Evolutionary conservation across 2,113 vertebrate species (phyloP).

Genomic region (Sturnus vulgaris): DNA sequence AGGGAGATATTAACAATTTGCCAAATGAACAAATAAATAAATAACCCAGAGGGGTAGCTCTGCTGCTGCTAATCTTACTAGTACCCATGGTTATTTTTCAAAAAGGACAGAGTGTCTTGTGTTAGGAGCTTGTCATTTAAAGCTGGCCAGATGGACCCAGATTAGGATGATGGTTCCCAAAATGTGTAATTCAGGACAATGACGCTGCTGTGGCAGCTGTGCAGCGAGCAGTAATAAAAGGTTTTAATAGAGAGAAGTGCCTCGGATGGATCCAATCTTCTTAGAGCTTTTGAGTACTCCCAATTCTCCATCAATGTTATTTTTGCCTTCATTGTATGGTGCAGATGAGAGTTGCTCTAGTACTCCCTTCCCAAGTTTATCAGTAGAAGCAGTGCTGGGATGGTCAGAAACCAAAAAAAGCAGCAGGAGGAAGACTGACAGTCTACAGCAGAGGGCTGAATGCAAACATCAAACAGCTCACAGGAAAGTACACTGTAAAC

Average conservation of each 20-base stretch:
- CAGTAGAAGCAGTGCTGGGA: background rate
- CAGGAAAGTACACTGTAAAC: background rate
- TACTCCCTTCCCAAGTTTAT: background rate
- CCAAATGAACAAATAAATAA: background rate
- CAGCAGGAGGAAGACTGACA: background rate
- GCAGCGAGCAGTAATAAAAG: background rate
- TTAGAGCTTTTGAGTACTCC: background rate
- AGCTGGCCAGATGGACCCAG: background rate
- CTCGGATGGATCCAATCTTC: background rate
- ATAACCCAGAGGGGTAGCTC: background rate
- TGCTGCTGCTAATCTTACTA: background rate
- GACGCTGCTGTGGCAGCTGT: background rate
- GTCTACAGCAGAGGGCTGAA: background rate
- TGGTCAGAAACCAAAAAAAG: background rate
- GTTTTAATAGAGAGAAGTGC: background rate
- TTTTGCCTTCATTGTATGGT: background rate
- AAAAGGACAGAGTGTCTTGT: background rate
- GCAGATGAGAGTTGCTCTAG: no score
- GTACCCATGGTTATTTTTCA: background rate
- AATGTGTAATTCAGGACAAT: background rate
- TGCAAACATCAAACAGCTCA: background rate
- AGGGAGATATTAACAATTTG: background rate
- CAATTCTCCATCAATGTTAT: background rate
- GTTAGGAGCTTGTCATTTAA: background rate
- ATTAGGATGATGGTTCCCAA: background rate